Percentiles rank a stretch among this genome's conserved stretches.
phyloP scores from a whole-genome alignment of 2,888 invertebrate genomes.

The Branchellion lobata region DNA sequence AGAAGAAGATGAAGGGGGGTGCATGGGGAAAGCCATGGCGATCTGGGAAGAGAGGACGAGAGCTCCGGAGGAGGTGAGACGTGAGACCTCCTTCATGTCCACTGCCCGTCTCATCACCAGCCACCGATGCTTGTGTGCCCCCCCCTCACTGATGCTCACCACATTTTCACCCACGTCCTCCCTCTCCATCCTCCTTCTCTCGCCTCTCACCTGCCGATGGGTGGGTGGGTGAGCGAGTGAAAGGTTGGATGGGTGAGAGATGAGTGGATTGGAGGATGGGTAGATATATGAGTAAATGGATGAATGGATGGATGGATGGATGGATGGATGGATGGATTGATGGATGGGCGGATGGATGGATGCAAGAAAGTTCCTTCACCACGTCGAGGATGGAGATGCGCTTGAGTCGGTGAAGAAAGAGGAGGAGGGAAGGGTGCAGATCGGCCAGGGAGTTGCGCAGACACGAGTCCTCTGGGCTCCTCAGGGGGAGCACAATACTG shows the following conservation, averaged over 20 bases:
- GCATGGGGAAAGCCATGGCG: constrained; percentile 59
- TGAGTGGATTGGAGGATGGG: too few relatives aligned
- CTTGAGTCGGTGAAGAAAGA: constrained; percentile 60
- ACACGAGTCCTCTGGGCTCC: constrained; percentile 54
- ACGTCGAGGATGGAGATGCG: constrained; percentile 58
- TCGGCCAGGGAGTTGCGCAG: constrained; percentile 59
- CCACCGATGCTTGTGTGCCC: constrained; percentile 56
- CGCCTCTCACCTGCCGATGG: constrained; percentile 54
- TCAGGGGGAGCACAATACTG: constrained; percentile 58
- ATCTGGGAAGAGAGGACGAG: constrained; percentile 61
- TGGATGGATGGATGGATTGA: too few relatives aligned
- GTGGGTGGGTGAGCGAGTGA: too few relatives aligned
- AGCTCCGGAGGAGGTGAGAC: constrained; percentile 57
- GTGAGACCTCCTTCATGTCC: constrained; percentile 54
- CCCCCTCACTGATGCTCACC: constrained; percentile 56
- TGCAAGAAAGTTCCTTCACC: constrained; percentile 47
- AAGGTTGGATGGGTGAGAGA: too few relatives aligned
- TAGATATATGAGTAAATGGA: too few relatives aligned
- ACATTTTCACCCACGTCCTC: constrained; percentile 55
- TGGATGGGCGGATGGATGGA: too few relatives aligned
- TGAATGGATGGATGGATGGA: too few relatives aligned
- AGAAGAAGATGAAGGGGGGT: background rate
- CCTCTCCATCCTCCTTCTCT: constrained; percentile 54
- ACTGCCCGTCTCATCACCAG: constrained; percentile 57
- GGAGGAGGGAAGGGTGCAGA: constrained; percentile 60